phyloP scores from a whole-genome alignment of 1,140 invertebrate genomes.

The Araneus ventricosus region DNA sequence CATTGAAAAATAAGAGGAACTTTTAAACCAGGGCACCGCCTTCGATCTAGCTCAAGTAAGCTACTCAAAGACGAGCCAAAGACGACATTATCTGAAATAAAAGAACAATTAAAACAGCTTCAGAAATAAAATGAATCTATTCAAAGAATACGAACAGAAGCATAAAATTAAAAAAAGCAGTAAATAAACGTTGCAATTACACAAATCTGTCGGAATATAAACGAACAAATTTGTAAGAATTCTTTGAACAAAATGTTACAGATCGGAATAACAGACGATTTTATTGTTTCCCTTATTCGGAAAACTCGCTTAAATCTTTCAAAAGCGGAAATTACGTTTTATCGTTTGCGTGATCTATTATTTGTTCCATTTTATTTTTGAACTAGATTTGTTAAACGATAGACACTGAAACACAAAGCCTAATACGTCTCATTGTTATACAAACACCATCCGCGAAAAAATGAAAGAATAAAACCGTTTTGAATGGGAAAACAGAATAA shows the following conservation, averaged over 20 bases:
- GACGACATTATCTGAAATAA: conserved; percentile 58
- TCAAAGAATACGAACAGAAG: background rate
- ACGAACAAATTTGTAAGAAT: background rate
- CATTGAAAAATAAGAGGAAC: conserved; percentile 75
- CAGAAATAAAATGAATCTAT: no score
- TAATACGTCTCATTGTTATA: background rate
- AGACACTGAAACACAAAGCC: background rate
- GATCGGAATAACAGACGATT: background rate
- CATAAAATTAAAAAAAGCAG: background rate
- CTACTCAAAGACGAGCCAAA: conserved; percentile 59
- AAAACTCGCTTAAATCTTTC: background rate
- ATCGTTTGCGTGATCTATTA: background rate
- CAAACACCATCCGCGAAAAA: background rate
- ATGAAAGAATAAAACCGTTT: background rate
- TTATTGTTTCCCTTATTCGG: background rate
- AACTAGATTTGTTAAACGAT: background rate
- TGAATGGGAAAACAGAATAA: background rate
- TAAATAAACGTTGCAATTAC: background rate
- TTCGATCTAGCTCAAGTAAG: conserved; percentile 65
- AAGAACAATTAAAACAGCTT: background rate
- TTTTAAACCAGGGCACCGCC: conserved; percentile 71
- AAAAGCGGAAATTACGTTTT: background rate
- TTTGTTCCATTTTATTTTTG: background rate
- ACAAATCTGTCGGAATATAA: no score
- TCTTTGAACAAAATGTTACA: background rate